Percentiles rank a stretch among this genome's conserved stretches.
Conservation (phyloP, 1,140 invertebrate genomes). For the Zaprionus inermis region DNA sequence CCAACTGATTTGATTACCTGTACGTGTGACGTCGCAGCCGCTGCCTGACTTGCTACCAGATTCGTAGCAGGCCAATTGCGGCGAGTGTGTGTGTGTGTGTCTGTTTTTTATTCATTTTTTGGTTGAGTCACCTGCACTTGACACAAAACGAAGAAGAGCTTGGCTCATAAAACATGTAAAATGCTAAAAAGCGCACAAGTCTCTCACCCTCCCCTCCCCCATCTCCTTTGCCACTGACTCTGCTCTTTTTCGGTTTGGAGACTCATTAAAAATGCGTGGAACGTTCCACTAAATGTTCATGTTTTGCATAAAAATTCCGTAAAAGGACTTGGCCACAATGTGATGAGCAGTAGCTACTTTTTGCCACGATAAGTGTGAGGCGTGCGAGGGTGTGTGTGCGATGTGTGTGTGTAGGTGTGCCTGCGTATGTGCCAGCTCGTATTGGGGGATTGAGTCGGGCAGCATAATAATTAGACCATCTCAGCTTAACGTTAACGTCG, state of each 20-base stretch:
- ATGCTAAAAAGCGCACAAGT: constrained; percentile 61
- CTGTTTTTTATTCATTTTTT: constrained; percentile 6
- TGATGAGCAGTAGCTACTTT: constrained; percentile 43
- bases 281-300: constrained; percentile 78
- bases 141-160: constrained; percentile 23
- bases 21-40: constrained; percentile 51
- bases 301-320: constrained; percentile 80
- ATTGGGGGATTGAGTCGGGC: constrained; percentile 17
- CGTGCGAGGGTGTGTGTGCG: background rate
- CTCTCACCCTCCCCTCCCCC: constrained; percentile 8
- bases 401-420: constrained; percentile 2
- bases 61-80: constrained; percentile 14
- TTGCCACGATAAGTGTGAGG: constrained; percentile 13
- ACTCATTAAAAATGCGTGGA: constrained; percentile 79
- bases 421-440: background rate
- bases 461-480: constrained; percentile 45
- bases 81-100: background rate
- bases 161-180: constrained; percentile 78
- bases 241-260: constrained; percentile 8
- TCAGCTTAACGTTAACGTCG: constrained; percentile 13
- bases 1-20: constrained; percentile 78
- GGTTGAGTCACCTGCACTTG: constrained; percentile 50
- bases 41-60: background rate
- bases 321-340: constrained; percentile 54
- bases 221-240: background rate